phyloP scores from a whole-genome alignment of 37 sponge, comb jelly and placozoan genomes.

The Diacarnus erythraeanus region DNA sequence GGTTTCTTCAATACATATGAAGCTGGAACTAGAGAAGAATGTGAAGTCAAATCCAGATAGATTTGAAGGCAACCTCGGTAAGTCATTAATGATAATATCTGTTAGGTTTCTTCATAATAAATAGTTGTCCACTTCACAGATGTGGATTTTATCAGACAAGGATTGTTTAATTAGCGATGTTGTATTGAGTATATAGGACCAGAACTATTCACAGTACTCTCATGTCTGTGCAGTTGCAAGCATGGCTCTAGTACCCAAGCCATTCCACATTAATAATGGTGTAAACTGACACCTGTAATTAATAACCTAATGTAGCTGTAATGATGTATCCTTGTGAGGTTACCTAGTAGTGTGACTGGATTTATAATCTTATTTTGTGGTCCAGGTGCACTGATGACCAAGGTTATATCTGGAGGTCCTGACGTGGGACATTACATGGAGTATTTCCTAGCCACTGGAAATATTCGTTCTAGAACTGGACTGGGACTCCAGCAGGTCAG shows the following conservation, averaged over 20 bases:
- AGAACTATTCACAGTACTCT: no score
- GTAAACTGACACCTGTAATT: no score
- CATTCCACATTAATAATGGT: no score
- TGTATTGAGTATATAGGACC: no score
- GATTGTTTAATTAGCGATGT: not conserved
- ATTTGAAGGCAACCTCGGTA: conserved; percentile 41
- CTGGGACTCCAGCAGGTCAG: conserved; percentile 85
- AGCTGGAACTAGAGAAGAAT: conserved; percentile 54
- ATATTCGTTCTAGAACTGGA: conserved; percentile 71
- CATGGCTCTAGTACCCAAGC: no score
- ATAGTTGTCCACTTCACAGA: no score
- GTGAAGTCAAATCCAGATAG: conserved; percentile 28
- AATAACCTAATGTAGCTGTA: no score
- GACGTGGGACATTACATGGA: conserved; percentile 83
- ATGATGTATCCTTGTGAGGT: not conserved
- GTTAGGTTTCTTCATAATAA: no score
- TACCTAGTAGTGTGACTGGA: not conserved
- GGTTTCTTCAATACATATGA: conserved; percentile 20
- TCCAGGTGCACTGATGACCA: conserved; percentile 29
- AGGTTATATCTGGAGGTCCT: conserved; percentile 21
- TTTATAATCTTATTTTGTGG: not conserved
- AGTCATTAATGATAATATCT: no score
- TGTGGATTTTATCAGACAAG: no score
- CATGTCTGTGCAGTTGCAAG: no score
- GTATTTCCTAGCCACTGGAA: conserved; percentile 93